Base-by-base conservation (phyloP, 1,140 invertebrate genomes). In the Popillia japonica region DNA sequence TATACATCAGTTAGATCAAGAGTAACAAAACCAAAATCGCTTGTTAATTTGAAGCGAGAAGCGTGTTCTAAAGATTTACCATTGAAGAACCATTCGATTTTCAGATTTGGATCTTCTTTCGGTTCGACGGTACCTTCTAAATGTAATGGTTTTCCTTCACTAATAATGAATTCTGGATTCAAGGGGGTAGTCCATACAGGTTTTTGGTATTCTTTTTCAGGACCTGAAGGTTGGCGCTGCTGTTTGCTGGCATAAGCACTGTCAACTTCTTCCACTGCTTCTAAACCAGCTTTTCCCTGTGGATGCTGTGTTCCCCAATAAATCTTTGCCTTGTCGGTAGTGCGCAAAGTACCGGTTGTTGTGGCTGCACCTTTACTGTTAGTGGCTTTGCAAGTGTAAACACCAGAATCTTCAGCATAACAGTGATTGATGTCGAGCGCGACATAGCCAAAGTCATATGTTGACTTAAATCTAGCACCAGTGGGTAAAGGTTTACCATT, bases 101-200 rank as follows among this genome's bases (percentile, higher is more conserved):
- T 95, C n/a, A 98, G 89, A 84, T 98, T 94, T 2, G 98, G 98
- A 90, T 99, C 98, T 85, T 97, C 94, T 86, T 98, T 96, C 0
- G 98, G 98, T 87, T 97, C 95, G 6, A 98, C 95, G 84, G 95
- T 94, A 72, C 94, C 96, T 87, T 99, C 96, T 78, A 99, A 90
- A 87, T 98, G 96, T 41, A 98, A 90, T 1, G 95, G 90, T 87
- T 98, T 93, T 48, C 95, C 94, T 89, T 99, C 98, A 77, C 92
- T 91, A n/a, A 99, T 88, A 84, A 92, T 92, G 83, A 96, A 93
- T 87, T 96, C 94, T 17, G 93, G 90, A 85, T 92, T 91, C 74
- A 97, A 89, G 48, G 95, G 95, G 59, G 94, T 92, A 1, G 92
- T 93, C 92, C 96, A 99, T 79, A 95, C 90, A 61, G 97, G 97